Evolutionary conservation across 2,113 vertebrate genomes (phyloP).

Genomic region (Notechis scutatus): DNA sequence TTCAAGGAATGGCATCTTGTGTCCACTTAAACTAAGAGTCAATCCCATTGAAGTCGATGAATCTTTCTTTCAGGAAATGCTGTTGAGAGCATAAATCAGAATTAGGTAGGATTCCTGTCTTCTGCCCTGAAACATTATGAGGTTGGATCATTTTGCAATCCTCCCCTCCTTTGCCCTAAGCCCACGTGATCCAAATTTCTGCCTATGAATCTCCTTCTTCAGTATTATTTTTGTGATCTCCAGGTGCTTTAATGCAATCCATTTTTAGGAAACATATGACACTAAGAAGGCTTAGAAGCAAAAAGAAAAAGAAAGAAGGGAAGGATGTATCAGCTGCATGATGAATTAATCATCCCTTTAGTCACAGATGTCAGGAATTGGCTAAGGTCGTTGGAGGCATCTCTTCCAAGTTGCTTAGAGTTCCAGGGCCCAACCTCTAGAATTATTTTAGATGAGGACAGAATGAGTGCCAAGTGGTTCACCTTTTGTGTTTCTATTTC

Average conservation of each 20-base stretch:
- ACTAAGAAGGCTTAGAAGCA: neutral
- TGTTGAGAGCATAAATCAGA: neutral
- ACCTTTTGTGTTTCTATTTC: neutral
- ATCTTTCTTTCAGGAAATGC: neutral
- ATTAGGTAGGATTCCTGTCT: neutral
- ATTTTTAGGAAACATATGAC: neutral
- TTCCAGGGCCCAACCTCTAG: neutral
- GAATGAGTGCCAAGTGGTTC: neutral
- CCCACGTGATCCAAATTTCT: neutral
- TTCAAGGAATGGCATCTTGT: neutral
- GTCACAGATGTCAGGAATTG: slow-evolving; percentile 30
- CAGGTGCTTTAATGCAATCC: neutral
- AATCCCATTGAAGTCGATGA: neutral
- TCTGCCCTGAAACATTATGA: neutral
- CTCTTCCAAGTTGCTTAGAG: slow-evolving; percentile 21
- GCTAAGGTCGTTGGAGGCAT: slow-evolving; percentile 17
- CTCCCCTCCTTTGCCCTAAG: neutral
- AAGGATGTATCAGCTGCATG: neutral
- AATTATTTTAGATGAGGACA: neutral
- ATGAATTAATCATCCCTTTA: neutral
- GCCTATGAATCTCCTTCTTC: neutral
- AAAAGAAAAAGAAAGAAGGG: neutral
- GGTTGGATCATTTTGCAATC: neutral
- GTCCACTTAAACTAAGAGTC: neutral
- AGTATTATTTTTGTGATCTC: neutral